Conservation (phyloP, 2,797 vertebrate genomes). For the Pseudotriccus pelzelni region DNA sequence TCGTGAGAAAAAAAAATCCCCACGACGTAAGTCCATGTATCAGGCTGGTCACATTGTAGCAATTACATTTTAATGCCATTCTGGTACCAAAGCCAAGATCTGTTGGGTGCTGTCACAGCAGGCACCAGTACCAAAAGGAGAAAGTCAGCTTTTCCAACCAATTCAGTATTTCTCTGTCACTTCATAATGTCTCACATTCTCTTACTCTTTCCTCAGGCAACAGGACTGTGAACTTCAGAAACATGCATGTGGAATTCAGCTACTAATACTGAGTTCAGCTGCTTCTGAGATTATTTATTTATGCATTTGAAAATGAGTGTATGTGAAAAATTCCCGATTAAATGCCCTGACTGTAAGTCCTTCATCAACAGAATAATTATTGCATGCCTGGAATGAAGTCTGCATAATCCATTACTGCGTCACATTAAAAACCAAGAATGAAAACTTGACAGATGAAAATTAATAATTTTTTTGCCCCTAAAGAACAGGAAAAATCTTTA, state of each 20-base stretch:
- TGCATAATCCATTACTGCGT: neutral
- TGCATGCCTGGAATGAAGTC: neutral
- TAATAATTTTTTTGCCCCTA: neutral
- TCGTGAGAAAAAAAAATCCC: neutral
- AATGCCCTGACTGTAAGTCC: neutral
- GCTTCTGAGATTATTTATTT: conserved; percentile 36
- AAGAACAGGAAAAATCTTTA: neutral
- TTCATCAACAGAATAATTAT: neutral
- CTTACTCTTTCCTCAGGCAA: conserved; percentile 3
- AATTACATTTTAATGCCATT: neutral
- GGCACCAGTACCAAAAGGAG: neutral
- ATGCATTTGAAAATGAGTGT: neutral
- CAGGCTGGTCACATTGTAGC: neutral
- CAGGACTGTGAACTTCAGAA: neutral
- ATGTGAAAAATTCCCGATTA: neutral
- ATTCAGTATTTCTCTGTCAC: neutral
- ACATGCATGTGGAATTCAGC: neutral
- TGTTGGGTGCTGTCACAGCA: neutral
- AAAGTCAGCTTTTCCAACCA: neutral
- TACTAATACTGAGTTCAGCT: neutral
- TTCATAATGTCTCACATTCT: neutral
- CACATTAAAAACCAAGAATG: neutral
- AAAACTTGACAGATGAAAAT: neutral
- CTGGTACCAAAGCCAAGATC: neutral
- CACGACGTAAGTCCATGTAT: neutral